Evolutionary conservation across 1,140 invertebrate genomes (phyloP).

Genomic region (Magallana ariakensis): DNA sequence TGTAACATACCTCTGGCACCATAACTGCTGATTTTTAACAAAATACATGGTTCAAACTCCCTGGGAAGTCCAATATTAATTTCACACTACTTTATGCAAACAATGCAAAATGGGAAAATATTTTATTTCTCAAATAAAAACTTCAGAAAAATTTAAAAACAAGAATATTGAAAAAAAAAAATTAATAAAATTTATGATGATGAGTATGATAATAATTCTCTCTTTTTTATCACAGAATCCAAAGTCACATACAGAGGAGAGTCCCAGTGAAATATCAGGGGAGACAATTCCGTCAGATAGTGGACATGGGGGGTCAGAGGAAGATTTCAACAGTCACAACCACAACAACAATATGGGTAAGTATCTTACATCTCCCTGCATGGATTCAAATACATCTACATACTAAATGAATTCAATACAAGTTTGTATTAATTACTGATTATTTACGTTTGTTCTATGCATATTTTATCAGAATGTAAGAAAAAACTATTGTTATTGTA

Average conservation of each 20-base stretch:
- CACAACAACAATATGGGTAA: slow-evolving; percentile 33
- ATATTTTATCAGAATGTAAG: no score
- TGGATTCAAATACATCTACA: no score
- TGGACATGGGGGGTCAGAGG: slow-evolving; percentile 52
- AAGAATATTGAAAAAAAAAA: no score
- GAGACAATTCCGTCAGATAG: slow-evolving; percentile 49
- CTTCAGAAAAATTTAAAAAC: no score
- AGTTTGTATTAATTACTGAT: no score
- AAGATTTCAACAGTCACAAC: slow-evolving; percentile 48
- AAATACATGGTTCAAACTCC: background rate
- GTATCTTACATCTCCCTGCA: background rate
- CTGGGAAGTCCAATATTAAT: background rate
- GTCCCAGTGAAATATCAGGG: slow-evolving; percentile 47
- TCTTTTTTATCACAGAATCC: background rate
- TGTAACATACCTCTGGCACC: slow-evolving; percentile 3
- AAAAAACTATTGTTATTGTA: no score
- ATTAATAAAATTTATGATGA: no score
- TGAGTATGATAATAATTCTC: background rate
- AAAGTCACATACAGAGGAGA: slow-evolving; percentile 42
- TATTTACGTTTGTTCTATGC: no score
- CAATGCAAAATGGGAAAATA: no score
- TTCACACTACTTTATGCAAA: background rate
- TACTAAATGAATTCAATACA: no score
- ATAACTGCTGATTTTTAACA: background rate
- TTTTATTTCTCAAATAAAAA: no score